Evolutionary conservation across 2,113 vertebrate genomes (phyloP), one percentile per base, ranked within the genome.

Genomic region (Campylomormyrus tamandua): DNA sequence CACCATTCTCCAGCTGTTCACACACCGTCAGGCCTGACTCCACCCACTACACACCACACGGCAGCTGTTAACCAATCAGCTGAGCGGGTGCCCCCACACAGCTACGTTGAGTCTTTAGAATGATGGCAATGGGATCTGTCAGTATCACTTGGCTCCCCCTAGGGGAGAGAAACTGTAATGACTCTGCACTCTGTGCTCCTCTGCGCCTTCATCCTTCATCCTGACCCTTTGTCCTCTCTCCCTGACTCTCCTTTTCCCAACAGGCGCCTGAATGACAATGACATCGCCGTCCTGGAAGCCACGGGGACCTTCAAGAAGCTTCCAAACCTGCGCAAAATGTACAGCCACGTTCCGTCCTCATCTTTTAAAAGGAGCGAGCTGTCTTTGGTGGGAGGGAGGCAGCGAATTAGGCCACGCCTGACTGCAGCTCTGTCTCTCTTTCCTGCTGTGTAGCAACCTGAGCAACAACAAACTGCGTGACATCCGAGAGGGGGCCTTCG

Each of bases 381-480:
- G 48, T 87, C n/a, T 52, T n/a, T 7, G 46, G 5, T 49, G 49
- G 83, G 45, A 19, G 84, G 49, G 83, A 11, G 39, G 9, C 42
- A 11, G 48, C 0, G 87, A 56, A 56, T 87, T 77, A 77, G 70
- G 70, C n/a, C n/a, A 17, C 0, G 4, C 74, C 87, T 87, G 53
- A 77, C 7, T 50, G 66, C 50, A 83, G 39, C 88, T 88, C 86
- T 89, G n/a, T 58, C 24, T 90, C 90, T 24, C 17, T 74, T 89
- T 24, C 62, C 91, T 88, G 87, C 52, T 62, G 31, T 35, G 52
- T 93, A 99, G 98, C 95, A 99, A 99, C 90, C 95, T 99, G 58
- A 98, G 97, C 90, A 99, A 98, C 95, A 99, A 99, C 89, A 98
- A 97, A 93, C 97, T 99, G 94, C 97, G 97, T 93, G 98, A 99